Evolutionary conservation across 1,140 invertebrate species (phyloP).

Genomic region (Papilio dardanus): DNA sequence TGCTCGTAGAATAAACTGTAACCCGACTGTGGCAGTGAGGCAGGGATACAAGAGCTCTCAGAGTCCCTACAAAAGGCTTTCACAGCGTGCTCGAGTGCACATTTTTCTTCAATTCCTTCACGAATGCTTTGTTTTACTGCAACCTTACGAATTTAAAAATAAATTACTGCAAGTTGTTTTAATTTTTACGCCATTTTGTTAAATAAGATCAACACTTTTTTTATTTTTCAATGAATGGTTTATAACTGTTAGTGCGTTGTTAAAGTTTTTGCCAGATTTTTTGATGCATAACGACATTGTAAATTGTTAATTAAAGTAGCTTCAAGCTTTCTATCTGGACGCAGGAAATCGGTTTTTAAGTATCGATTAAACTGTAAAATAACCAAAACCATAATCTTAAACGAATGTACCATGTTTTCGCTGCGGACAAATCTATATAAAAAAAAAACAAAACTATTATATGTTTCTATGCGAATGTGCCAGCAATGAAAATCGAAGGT

Average conservation of each 20-base stretch:
- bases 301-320: too few relatives aligned
- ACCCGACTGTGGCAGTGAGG: conserved; percentile 8
- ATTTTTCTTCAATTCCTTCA: conserved; percentile 16
- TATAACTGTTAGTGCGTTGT: too few relatives aligned
- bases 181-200: background rate
- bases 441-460: too few relatives aligned
- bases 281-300: too few relatives aligned
- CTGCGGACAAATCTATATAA: too few relatives aligned
- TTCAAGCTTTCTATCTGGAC: too few relatives aligned
- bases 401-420: too few relatives aligned
- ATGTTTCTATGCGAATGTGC: background rate
- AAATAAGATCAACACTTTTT: background rate
- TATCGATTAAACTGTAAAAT: too few relatives aligned
- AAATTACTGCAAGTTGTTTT: background rate
- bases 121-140: conserved; percentile 17
- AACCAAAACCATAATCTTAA: too few relatives aligned
- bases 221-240: too few relatives aligned
- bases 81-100: conserved; percentile 25
- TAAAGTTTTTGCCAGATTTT: too few relatives aligned
- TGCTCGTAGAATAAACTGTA: conserved; percentile 28
- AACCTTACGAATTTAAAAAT: conserved; percentile 18
- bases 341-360: too few relatives aligned
- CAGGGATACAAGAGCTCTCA: conserved; percentile 1
- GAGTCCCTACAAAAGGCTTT: conserved; percentile 25
- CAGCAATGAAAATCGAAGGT: background rate